Percentiles rank a stretch among this genome's conserved stretches.
Evolutionary conservation across 2,888 invertebrate species (phyloP).

Genomic region (Dendrolimus houi): DNA sequence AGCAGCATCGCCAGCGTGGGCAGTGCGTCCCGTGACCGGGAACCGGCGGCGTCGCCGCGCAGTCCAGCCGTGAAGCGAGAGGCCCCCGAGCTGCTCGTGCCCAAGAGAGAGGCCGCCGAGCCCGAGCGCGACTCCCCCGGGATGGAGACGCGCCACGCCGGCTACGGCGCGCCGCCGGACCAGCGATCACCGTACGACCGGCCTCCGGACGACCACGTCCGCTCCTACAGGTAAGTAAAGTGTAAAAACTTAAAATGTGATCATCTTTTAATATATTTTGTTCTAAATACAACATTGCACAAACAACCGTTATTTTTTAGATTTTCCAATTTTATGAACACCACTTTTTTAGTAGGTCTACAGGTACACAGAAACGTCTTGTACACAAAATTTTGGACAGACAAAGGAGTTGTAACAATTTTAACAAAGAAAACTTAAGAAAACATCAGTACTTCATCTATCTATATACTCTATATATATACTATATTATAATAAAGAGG

Average conservation of each 20-base stretch:
- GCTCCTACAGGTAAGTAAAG: constrained; percentile 70
- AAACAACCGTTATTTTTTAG: too few relatives aligned
- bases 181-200: constrained; percentile 82
- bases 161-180: constrained; percentile 80
- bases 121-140: constrained; percentile 84
- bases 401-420: too few relatives aligned
- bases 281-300: too few relatives aligned
- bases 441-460: too few relatives aligned
- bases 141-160: constrained; percentile 81
- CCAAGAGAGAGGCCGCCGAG: constrained; percentile 80
- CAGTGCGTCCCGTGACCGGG: constrained; percentile 33
- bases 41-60: constrained; percentile 46
- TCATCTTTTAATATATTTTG: too few relatives aligned
- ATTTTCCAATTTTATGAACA: too few relatives aligned
- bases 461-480: too few relatives aligned
- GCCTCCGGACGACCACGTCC: constrained; percentile 77
- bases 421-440: too few relatives aligned
- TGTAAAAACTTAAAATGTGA: not conserved
- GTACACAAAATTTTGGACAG: too few relatives aligned
- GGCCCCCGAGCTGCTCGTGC: constrained; percentile 77
- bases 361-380: too few relatives aligned
- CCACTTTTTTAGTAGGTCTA: too few relatives aligned
- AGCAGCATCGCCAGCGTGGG: constrained; percentile 14
- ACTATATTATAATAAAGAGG: too few relatives aligned
- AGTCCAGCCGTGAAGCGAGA: constrained; percentile 67